These are phyloP conservation scores for Acipenser oxyrinchus DNA, from an alignment of 2,797 vertebrate genomes.

Conservation along the genomic window DNA sequence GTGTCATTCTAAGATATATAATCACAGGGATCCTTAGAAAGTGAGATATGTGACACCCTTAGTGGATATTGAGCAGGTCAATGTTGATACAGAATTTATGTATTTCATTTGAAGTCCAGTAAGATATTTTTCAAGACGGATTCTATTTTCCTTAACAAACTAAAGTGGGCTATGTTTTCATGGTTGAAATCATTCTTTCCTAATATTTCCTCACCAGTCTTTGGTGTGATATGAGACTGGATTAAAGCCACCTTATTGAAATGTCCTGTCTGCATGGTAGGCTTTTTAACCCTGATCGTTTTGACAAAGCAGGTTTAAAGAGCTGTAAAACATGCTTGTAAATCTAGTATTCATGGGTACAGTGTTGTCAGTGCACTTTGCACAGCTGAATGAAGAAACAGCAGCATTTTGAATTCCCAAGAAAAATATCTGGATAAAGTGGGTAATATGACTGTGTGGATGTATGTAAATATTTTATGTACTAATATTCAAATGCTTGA, in stretches of 20 bases:
- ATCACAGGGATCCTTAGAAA: conserved; percentile 47
- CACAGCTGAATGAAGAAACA: not conserved
- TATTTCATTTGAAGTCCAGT: not conserved
- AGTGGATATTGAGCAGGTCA: conserved; percentile 14
- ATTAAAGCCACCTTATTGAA: not conserved
- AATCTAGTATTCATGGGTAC: too few species aligned
- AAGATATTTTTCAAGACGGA: not conserved
- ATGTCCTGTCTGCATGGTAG: not conserved
- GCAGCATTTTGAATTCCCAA: too few species aligned
- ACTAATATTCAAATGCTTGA: too few species aligned
- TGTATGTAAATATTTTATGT: not conserved
- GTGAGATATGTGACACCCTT: conserved; percentile 33
- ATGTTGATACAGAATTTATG: not conserved
- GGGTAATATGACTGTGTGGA: not conserved
- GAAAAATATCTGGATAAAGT: not conserved
- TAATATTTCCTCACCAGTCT: not conserved
- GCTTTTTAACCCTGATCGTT: not conserved
- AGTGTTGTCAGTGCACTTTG: too few species aligned
- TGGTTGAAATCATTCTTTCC: not conserved
- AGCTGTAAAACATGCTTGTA: too few species aligned
- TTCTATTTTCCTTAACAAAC: too few species aligned
- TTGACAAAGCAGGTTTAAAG: not conserved
- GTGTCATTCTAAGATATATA: conserved; percentile 29
- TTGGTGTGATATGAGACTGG: not conserved
- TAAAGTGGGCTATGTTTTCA: not conserved